phyloP scores from a whole-genome alignment of 1,140 invertebrate genomes.

The Goniozus legneri region DNA sequence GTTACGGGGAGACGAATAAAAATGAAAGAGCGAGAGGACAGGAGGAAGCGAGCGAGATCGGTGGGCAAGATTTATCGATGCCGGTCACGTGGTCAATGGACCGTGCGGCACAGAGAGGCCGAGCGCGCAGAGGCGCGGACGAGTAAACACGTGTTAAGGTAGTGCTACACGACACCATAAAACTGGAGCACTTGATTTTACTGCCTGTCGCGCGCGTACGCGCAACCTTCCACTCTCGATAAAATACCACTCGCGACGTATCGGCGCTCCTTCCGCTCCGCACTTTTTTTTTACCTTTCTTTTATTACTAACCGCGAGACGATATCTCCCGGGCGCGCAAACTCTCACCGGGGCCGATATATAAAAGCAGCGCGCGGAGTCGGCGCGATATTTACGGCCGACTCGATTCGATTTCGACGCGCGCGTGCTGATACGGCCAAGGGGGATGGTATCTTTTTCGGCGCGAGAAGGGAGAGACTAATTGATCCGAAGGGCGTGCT shows the following conservation, averaged over 20 bases:
- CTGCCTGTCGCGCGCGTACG: constrained; percentile 15
- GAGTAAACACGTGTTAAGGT: constrained; percentile 27
- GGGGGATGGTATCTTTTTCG: no score
- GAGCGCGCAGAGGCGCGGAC: constrained; percentile 4
- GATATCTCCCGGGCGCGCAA: background rate
- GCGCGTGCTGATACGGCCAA: no score
- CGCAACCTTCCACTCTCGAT: constrained; percentile 11
- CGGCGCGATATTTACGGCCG: no score
- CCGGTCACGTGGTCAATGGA: constrained; percentile 23
- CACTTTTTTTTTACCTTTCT: no score
- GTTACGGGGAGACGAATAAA: no score
- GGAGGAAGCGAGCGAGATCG: constrained; percentile 2
- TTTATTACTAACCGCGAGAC: background rate
- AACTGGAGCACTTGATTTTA: constrained; percentile 35
- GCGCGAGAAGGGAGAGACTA: no score
- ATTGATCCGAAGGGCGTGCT: no score
- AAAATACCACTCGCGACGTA: constrained; percentile 12
- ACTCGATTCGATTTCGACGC: no score
- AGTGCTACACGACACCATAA: constrained; percentile 24
- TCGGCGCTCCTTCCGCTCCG: no score
- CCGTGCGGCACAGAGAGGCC: constrained; percentile 9
- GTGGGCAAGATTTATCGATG: constrained; percentile 21
- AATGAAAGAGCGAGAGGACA: background rate
- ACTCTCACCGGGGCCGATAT: no score
- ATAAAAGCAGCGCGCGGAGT: no score